Evolutionary conservation across 2,113 vertebrate genomes (phyloP).

Genomic region (Blennius ocellaris): DNA sequence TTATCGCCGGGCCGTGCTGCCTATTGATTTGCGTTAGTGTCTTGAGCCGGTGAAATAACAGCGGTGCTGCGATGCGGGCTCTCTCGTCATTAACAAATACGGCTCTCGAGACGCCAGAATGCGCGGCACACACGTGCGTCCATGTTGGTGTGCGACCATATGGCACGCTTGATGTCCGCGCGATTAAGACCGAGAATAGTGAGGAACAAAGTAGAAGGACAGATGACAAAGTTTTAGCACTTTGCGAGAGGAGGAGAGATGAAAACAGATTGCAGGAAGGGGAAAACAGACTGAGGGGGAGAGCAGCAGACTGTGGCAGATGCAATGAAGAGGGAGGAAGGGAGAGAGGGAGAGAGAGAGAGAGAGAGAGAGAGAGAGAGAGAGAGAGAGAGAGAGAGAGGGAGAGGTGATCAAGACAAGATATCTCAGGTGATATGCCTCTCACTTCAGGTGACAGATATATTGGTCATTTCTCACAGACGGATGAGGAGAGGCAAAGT

Average conservation of each 20-base stretch:
- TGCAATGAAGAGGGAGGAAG: conserved; percentile 19
- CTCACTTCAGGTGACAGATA: conserved; percentile 58
- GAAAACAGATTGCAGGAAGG: conserved; percentile 17
- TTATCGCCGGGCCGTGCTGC: conserved; percentile 71
- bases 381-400: neutral
- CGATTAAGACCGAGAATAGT: conserved; percentile 46
- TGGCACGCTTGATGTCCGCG: conserved; percentile 62
- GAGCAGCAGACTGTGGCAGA: conserved; percentile 41
- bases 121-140: conserved; percentile 7
- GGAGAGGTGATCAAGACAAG: conserved; percentile 18
- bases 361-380: no score
- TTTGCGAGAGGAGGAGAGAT: conserved; percentile 26
- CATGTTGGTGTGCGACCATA: conserved; percentile 48
- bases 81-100: conserved; percentile 67
- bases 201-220: conserved; percentile 38
- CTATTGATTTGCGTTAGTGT: conserved; percentile 75
- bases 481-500: conserved; percentile 48
- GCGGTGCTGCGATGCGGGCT: conserved; percentile 61
- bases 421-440: conserved; percentile 36
- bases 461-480: conserved; percentile 49
- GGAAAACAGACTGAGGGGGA: conserved; percentile 48
- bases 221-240: conserved; percentile 61
- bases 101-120: conserved; percentile 37
- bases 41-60: conserved; percentile 69
- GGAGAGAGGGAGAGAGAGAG: conserved; percentile 7